Conservation (phyloP, 2,888 invertebrate genomes). For the Busseola fusca region DNA sequence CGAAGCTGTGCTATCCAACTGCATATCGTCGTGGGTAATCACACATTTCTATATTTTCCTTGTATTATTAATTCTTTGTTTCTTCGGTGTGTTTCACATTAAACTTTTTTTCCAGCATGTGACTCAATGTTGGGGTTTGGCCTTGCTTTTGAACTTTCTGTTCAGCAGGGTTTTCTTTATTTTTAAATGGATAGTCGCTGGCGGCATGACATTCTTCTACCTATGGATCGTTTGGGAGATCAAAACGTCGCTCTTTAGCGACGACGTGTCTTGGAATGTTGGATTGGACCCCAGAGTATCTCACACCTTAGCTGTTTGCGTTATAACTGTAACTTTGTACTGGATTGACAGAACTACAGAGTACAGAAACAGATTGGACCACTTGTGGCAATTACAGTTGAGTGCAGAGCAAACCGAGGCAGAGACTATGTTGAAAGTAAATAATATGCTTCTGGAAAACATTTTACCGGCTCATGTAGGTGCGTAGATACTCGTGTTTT, state of each 20-base stretch:
- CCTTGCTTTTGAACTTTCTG: slow-evolving; percentile 92
- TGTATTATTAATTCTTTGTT: not conserved
- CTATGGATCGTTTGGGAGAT: slow-evolving; percentile 91
- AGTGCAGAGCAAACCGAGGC: slow-evolving; percentile 96
- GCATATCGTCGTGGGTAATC: slow-evolving; percentile 87
- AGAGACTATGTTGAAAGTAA: slow-evolving; percentile 95
- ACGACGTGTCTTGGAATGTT: slow-evolving; percentile 92
- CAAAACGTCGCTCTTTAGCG: slow-evolving; percentile 88
- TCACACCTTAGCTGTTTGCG: slow-evolving; percentile 92
- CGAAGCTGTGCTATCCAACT: slow-evolving; percentile 79
- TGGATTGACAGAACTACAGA: slow-evolving; percentile 97
- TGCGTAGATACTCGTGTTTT: slow-evolving; percentile 75
- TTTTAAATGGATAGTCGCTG: slow-evolving; percentile 93
- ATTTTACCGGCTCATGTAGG: slow-evolving; percentile 98
- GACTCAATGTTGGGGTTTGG: slow-evolving; percentile 91
- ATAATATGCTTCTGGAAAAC: slow-evolving; percentile 96
- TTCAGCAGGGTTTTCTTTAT: slow-evolving; percentile 96
- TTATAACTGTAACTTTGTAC: slow-evolving; percentile 93
- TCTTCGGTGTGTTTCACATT: slow-evolving; percentile 27
- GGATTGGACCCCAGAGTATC: slow-evolving; percentile 91
- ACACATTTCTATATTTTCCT: slow-evolving; percentile 53
- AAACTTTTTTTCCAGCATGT: slow-evolving; percentile 90
- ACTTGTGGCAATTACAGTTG: slow-evolving; percentile 91
- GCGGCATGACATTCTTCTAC: slow-evolving; percentile 91
- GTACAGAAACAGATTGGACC: slow-evolving; percentile 96